Conservation (phyloP, 2,888 invertebrate genomes). For the Drosophila leonis region DNA sequence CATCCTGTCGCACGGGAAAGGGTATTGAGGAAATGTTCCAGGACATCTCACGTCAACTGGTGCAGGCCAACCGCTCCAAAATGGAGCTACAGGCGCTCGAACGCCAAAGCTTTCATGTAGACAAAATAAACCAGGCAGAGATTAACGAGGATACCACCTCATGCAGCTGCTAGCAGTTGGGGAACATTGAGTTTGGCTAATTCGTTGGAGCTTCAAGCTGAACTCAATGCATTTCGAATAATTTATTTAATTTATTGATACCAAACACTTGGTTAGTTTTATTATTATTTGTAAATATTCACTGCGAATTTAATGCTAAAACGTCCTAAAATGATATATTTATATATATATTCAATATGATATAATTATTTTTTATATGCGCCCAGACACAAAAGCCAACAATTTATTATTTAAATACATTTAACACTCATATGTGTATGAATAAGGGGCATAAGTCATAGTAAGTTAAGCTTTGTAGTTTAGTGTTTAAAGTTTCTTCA, state of each 20-base stretch:
- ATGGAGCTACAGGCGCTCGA: slow-evolving; percentile 93
- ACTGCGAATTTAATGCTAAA: slow-evolving; percentile 55
- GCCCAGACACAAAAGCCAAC: slow-evolving; percentile 38
- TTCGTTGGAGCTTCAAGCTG: slow-evolving; percentile 10
- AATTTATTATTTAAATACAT: slow-evolving; percentile 42
- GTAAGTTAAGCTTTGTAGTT: slow-evolving; percentile 39
- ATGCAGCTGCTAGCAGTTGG: slow-evolving; percentile 85
- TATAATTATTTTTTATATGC: slow-evolving; percentile 40
- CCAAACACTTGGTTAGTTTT: slow-evolving; percentile 22
- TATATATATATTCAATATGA: slow-evolving; percentile 20
- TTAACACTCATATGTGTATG: slow-evolving; percentile 23
- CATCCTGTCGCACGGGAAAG: slow-evolving; percentile 94
- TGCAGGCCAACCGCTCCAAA: slow-evolving; percentile 92
- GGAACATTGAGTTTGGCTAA: slow-evolving; percentile 83
- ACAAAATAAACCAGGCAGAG: slow-evolving; percentile 87
- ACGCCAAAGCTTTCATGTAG: slow-evolving; percentile 91
- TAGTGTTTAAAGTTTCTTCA: slow-evolving; percentile 17
- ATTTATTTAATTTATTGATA: slow-evolving; percentile 53
- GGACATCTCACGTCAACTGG: slow-evolving; percentile 93
- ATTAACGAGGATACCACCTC: slow-evolving; percentile 84
- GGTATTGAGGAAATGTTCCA: slow-evolving; percentile 96
- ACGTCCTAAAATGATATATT: slow-evolving; percentile 61
- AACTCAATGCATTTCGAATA: slow-evolving; percentile 60
- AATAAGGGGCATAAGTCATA: slow-evolving; percentile 37
- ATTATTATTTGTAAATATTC: slow-evolving; percentile 65